Conservation (phyloP, 1,140 invertebrate genomes). For the Bombus huntii region DNA sequence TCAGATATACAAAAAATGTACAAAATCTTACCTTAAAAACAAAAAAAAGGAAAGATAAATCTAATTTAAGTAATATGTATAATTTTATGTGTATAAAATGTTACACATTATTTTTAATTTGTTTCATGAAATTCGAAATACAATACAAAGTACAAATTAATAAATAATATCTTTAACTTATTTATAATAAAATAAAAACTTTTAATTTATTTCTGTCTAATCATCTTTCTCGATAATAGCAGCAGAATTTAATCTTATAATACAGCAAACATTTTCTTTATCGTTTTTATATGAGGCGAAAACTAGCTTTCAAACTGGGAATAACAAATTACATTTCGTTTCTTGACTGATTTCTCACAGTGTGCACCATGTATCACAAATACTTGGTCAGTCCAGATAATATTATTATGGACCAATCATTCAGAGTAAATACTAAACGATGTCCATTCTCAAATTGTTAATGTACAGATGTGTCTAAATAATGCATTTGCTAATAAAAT, state of each 20-base stretch:
- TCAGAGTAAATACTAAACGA: conserved; percentile 62
- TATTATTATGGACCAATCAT: conserved; percentile 60
- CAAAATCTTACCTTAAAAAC: background rate
- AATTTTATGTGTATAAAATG: conserved; percentile 20
- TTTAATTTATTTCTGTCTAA: conserved; percentile 29
- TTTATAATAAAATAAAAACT: conserved; percentile 31
- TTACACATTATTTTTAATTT: conserved; percentile 10
- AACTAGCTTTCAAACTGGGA: conserved; percentile 58
- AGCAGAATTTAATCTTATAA: conserved; percentile 41
- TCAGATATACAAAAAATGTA: conserved; percentile 28
- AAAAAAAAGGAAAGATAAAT: background rate
- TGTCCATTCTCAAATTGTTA: conserved; percentile 57
- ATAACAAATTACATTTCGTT: conserved; percentile 51
- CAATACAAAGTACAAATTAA: conserved; percentile 31
- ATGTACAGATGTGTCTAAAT: conserved; percentile 64
- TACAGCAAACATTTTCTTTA: conserved; percentile 33
- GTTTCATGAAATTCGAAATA: background rate
- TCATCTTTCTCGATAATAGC: conserved; percentile 12
- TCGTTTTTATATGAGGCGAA: conserved; percentile 40
- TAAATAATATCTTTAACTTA: conserved; percentile 47
- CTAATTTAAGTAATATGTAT: background rate
- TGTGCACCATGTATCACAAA: conserved; percentile 62
- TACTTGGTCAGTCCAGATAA: conserved; percentile 61
- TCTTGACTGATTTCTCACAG: conserved; percentile 55
- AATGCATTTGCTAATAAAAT: conserved; percentile 70